Conservation (phyloP, 2,113 vertebrate species). For the Drymodes brunneopygia region DNA sequence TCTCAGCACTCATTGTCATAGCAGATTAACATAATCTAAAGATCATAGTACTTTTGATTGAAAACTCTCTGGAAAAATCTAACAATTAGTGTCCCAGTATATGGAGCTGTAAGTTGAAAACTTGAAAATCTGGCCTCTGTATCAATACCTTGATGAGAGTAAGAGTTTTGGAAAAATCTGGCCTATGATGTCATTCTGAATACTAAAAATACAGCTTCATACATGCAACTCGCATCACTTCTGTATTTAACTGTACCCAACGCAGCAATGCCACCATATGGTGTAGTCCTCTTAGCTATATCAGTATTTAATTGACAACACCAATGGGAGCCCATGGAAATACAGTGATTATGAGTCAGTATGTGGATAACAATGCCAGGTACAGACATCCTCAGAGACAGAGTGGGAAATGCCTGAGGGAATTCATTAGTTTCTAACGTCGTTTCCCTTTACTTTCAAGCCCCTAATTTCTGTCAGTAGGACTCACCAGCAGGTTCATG, state of each 20-base stretch:
- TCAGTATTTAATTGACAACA: constrained; percentile 33
- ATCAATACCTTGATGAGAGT: background rate
- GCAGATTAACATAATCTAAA: background rate
- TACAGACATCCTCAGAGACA: background rate
- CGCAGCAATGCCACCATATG: constrained; percentile 61
- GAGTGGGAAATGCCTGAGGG: background rate
- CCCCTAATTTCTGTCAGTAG: background rate
- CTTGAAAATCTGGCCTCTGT: background rate
- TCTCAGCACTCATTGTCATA: background rate
- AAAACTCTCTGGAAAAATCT: background rate
- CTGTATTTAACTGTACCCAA: constrained; percentile 32
- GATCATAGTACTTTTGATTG: background rate
- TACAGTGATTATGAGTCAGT: background rate
- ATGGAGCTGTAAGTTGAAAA: background rate
- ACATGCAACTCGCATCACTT: background rate
- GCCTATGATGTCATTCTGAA: background rate
- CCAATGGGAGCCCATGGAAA: background rate
- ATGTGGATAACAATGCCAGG: background rate
- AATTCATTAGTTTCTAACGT: background rate
- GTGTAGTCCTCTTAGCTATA: background rate
- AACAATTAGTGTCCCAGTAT: background rate
- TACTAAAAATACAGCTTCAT: constrained; percentile 41
- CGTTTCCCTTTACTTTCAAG: background rate
- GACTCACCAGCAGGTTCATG: background rate
- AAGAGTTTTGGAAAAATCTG: background rate